Base-by-base conservation (phyloP, 2,113 vertebrate species). In the Dolichallabes microphthalmus region DNA sequence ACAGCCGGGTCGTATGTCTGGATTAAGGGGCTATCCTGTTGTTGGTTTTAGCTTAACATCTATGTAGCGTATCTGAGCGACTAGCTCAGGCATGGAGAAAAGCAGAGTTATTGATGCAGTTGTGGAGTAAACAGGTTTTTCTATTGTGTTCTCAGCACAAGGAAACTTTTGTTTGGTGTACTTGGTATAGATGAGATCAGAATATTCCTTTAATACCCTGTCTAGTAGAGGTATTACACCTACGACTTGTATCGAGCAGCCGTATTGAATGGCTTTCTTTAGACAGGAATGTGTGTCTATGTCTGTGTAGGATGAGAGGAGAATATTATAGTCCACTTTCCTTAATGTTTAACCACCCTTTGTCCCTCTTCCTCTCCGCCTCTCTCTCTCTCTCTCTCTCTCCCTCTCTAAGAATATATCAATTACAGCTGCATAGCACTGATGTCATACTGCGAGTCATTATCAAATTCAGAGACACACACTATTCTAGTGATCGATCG, bases 401-500 rank as follows among this genome's bases (percentile, higher is more conserved):
- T 58, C 35, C 53, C 79, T 27, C 64, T 86, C 82, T 52, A 85
- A 92, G 91, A 94, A 93, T 93, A 90, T 94, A 92, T 94, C 94
- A 95, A 93, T 95, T 95, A 94, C 92, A 91, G 88, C 91, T 89
- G 61, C 93, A 92, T 92, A 93, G 93, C 90, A 89, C 92, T 94
- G 90, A 93, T 93, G 91, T 94, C 91, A 89, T 90, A 93, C 92
- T 91, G 91, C 92, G 92, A 93, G 95, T 96, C 94, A 94, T 96
- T 95, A 95, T 94, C 94, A 94, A 94, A 94, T 95, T 94, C 92
- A 94, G 92, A 94, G 91, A 92, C 92, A 91, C 94, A 94, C 91
- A 93, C 92, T 91, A 94, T 93, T 94, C 91, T 78, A 64, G 74
- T 91, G 94, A 97, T 96, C 92, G 94, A 97, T 96, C 88, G 91